These are phyloP conservation scores for Andrena marginata DNA, from an alignment of 2,888 invertebrate genomes.

Conservation along the genomic window DNA sequence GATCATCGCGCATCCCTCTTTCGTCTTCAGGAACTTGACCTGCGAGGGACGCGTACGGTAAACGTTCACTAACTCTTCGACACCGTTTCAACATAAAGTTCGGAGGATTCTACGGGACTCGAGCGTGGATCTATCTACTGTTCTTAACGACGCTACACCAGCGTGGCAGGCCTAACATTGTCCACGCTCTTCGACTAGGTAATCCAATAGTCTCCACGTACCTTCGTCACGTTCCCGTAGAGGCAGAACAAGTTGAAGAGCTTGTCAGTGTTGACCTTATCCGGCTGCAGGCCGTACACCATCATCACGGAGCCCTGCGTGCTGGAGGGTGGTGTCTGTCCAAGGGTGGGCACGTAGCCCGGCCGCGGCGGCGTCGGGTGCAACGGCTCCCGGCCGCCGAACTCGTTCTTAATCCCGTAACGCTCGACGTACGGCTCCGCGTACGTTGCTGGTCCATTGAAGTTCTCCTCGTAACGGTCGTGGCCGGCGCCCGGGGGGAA, in stretches of 20 bases:
- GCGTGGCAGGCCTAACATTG: no score
- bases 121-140: no score
- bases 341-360: slow-evolving; percentile 83
- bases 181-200: neutral
- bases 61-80: neutral
- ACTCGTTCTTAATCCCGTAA: slow-evolving; percentile 83
- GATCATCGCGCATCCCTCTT: slow-evolving; percentile 99
- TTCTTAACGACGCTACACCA: no score
- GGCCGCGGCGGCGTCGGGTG: slow-evolving; percentile 84
- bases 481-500: slow-evolving; percentile 82
- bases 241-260: slow-evolving; percentile 99
- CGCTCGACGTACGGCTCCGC: slow-evolving; percentile 84
- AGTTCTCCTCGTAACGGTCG: slow-evolving; percentile 83
- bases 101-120: no score
- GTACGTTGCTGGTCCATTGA: slow-evolving; percentile 83
- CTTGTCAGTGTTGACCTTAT: slow-evolving; percentile 97
- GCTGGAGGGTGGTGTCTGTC: slow-evolving; percentile 82
- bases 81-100: neutral
- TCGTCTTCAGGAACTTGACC: slow-evolving; percentile 98
- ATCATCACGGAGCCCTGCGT: slow-evolving; percentile 96
- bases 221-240: slow-evolving; percentile 99
- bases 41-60: slow-evolving; percentile 47
- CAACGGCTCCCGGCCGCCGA: slow-evolving; percentile 82
- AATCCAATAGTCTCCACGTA: slow-evolving; percentile 80
- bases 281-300: slow-evolving; percentile 98